phyloP scores from a whole-genome alignment of 2,113 vertebrate species.

The Corythornis vintsioides region DNA sequence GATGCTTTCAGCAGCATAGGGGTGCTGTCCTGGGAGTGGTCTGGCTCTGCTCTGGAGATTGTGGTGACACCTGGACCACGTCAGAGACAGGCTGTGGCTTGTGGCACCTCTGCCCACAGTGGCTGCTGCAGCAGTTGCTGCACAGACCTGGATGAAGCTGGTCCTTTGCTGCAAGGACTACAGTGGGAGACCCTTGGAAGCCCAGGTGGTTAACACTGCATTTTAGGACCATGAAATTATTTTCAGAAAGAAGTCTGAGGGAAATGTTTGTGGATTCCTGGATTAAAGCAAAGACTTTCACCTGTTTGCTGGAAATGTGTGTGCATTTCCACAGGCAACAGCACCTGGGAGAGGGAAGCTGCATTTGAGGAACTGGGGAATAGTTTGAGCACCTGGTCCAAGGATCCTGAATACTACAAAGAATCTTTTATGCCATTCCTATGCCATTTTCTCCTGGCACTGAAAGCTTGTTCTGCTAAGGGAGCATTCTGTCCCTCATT shows the following conservation, averaged over 20 bases:
- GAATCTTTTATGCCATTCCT: neutral
- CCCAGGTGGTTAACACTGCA: neutral
- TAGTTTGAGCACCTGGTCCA: neutral
- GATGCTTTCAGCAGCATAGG: neutral
- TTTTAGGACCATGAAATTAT: neutral
- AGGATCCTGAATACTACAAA: neutral
- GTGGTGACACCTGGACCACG: neutral
- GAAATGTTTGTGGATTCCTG: neutral
- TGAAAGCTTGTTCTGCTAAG: neutral
- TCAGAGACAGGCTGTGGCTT: neutral
- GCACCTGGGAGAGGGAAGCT: neutral
- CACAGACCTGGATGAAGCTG: accelerated
- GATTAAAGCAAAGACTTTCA: neutral
- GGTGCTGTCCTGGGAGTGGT: neutral
- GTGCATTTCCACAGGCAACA: neutral
- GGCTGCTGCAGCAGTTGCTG: accelerated
- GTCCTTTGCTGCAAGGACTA: neutral
- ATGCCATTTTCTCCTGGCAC: neutral
- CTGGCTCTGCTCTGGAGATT: neutral
- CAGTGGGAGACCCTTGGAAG: neutral
- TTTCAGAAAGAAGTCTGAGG: neutral
- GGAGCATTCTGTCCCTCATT: neutral
- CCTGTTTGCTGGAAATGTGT: neutral
- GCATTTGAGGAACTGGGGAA: neutral
- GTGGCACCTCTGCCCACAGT: neutral